Conservation (phyloP, 2,797 vertebrate genomes). For the Nyctibius grandis region DNA sequence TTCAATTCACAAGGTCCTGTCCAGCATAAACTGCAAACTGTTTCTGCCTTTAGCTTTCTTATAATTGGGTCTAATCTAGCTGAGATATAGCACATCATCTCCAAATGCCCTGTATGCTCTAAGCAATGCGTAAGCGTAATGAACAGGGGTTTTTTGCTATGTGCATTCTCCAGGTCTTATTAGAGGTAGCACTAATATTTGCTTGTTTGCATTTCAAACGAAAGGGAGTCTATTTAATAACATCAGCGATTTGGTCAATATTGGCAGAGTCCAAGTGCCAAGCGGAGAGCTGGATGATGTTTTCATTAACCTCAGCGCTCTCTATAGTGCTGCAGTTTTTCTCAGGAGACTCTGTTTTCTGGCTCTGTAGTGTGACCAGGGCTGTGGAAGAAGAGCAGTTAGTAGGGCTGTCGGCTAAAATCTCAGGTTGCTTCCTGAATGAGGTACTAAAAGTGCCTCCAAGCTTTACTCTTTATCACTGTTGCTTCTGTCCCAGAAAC, state of each 20-base stretch:
- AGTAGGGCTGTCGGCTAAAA: neutral
- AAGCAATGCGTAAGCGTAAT: neutral
- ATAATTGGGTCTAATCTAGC: neutral
- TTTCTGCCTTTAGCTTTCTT: neutral
- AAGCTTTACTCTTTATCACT: neutral
- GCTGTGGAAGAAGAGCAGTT: neutral
- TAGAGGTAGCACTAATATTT: slow-evolving; percentile 27
- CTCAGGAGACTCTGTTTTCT: neutral
- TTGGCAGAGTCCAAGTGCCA: neutral
- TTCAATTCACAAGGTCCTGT: neutral
- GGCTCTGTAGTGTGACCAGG: neutral
- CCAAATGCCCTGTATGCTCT: neutral
- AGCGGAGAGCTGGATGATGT: neutral
- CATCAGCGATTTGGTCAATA: neutral
- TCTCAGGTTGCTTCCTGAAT: neutral
- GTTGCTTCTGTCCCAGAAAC: neutral
- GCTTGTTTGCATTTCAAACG: slow-evolving; percentile 29
- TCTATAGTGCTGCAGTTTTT: neutral
- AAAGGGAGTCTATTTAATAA: neutral
- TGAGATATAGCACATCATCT: neutral
- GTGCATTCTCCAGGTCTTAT: neutral
- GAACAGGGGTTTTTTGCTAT: neutral
- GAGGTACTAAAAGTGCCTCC: neutral
- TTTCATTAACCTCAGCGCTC: neutral
- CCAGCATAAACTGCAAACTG: neutral